These are phyloP conservation scores for Andrena praecox DNA, from an alignment of 2,888 invertebrate genomes.

Conservation along the genomic window DNA sequence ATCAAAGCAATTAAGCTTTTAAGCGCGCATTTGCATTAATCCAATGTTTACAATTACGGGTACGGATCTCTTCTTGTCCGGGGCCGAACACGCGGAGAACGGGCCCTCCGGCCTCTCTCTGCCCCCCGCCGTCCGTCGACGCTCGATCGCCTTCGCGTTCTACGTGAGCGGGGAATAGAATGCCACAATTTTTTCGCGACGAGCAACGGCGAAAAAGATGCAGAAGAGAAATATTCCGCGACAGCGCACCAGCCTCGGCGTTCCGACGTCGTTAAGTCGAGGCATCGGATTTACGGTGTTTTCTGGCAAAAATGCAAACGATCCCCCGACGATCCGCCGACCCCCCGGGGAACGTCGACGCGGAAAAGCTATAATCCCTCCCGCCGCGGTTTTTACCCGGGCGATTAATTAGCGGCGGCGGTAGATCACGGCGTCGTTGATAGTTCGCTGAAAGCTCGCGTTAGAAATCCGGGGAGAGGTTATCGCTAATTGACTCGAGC, in stretches of 20 bases:
- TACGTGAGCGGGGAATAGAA: slow-evolving; percentile 54
- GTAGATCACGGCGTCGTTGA: slow-evolving; percentile 27
- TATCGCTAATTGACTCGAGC: slow-evolving; percentile 59
- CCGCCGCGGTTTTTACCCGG: not conserved
- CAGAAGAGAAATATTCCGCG: slow-evolving; percentile 43
- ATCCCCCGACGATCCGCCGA: slow-evolving; percentile 22
- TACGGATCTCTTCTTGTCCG: slow-evolving; percentile 60
- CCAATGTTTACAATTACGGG: slow-evolving; percentile 85
- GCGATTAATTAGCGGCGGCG: slow-evolving; percentile 10
- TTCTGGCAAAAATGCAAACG: slow-evolving; percentile 56
- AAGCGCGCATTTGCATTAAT: slow-evolving; percentile 85
- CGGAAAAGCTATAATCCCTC: slow-evolving; percentile 48
- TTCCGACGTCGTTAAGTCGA: slow-evolving; percentile 57
- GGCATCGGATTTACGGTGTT: slow-evolving; percentile 50
- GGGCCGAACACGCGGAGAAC: not conserved
- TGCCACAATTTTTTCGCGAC: slow-evolving; percentile 27
- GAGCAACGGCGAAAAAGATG: slow-evolving; percentile 8
- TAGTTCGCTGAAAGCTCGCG: slow-evolving; percentile 5
- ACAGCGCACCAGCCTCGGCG: slow-evolving; percentile 48
- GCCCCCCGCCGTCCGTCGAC: not conserved
- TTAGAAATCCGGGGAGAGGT: slow-evolving; percentile 52
- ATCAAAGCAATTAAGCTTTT: slow-evolving; percentile 85
- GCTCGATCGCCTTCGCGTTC: slow-evolving; percentile 6
- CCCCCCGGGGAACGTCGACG: slow-evolving; percentile 5
- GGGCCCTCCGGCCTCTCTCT: not conserved